These are phyloP conservation scores for Tinea semifulvella DNA, from an alignment of 2,888 invertebrate species.

Conservation along the genomic window DNA sequence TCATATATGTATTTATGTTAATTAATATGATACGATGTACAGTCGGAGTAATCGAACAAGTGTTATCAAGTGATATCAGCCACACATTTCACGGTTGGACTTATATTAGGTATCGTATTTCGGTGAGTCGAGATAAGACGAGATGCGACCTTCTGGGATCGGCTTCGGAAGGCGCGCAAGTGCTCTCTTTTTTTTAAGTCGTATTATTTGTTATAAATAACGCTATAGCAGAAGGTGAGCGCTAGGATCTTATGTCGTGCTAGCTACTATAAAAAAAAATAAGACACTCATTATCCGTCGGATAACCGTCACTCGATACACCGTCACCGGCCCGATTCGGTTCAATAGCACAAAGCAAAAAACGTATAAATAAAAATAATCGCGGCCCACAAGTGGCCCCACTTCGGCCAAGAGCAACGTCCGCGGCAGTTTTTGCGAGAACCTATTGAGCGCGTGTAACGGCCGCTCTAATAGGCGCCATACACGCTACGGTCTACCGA, in stretches of 20 bases:
- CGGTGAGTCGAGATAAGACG: conserved; percentile 6
- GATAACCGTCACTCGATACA: conserved; percentile 6
- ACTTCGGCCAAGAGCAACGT: conserved; percentile 35
- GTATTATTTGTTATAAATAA: conserved; percentile 44
- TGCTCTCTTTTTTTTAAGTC: too few relatives aligned
- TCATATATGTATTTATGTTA: too few relatives aligned
- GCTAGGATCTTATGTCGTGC: conserved; percentile 12
- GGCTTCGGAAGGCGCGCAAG: conserved; percentile 25
- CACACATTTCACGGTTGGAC: conserved; percentile 9
- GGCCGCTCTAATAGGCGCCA: conserved; percentile 19
- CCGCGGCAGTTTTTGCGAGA: conserved; percentile 41
- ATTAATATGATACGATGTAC: too few relatives aligned
- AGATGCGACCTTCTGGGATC: conserved; percentile 21
- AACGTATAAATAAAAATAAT: conserved; percentile 32
- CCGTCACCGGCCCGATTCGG: conserved; percentile 21
- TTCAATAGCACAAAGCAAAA: conserved; percentile 37
- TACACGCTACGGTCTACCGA: background rate
- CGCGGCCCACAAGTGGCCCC: conserved; percentile 35
- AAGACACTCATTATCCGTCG: conserved; percentile 33
- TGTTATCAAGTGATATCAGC: conserved; percentile 8
- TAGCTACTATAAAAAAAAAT: conserved; percentile 1
- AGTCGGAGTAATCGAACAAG: background rate
- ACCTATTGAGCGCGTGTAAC: conserved; percentile 33
- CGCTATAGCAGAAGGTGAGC: conserved; percentile 20
- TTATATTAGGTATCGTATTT: too few relatives aligned